Base-by-base conservation (phyloP, 2,113 vertebrate genomes). In the Pyxicephalus adspersus region DNA sequence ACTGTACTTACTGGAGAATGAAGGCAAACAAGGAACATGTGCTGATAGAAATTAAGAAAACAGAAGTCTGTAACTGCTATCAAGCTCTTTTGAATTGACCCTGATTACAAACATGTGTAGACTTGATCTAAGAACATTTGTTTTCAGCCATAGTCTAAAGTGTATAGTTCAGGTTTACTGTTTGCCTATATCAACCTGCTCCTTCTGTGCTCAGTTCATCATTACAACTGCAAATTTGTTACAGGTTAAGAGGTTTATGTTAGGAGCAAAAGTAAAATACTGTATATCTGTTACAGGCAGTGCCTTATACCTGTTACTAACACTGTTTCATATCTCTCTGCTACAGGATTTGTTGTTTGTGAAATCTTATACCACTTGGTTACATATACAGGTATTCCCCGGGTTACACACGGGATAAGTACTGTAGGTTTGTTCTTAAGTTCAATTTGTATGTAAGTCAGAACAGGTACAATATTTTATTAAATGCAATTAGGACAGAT, bases 51-150 rank as follows among this genome's bases (percentile, higher is more conserved):
- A 26, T 45, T 38, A 74, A 72, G 51, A 54, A 66, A 77, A 57
- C 17, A 9, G 25, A 22, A 45, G 22, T 45, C 50, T 19, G 58
- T 25, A 29, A 81, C 60, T 64, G 60, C 71, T 28, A 57, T 64
- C 79, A 26, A 29, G 22, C 60, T 73, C 26, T 26, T 52, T 34
- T 55, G 54, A 74, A 26, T 29, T 81, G 67, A 45, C 26, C n/a
- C n/a, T 74, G 79, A 81, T 64, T 74, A 63, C 52, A 64, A 81
- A 81, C 79, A 81, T 81, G 58, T 81, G 79, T 29, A 38, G 68
- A 72, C 68, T 55, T 80, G 58, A 50, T 65, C 28, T 81, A 64
- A 68, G 38, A 74, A 73, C 55, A 72, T 26, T 34, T 34, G 3
- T n/a, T 34, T 6, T 34, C 6, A 6, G 31, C 6, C 31, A 13